Conservation (phyloP, 2,888 invertebrate species). For the Lucinisca nassula region DNA sequence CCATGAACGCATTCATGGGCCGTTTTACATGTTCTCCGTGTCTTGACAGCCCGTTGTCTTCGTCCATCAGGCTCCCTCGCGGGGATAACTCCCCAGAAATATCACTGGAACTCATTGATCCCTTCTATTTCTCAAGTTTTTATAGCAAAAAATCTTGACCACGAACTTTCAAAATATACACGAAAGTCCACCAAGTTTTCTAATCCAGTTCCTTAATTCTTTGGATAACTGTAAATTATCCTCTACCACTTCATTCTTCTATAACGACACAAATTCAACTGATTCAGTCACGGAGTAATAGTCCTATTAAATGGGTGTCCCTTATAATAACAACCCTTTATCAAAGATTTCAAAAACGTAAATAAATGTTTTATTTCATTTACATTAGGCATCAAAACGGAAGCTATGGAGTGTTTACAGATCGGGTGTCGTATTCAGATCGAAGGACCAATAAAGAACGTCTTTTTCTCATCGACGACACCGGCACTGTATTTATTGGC, state of each 20-base stretch:
- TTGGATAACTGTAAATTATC: neutral
- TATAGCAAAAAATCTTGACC: neutral
- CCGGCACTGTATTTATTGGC: constrained; percentile 23
- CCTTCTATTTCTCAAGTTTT: neutral
- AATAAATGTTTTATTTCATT: constrained; percentile 47
- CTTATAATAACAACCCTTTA: constrained; percentile 61
- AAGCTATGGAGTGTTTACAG: neutral
- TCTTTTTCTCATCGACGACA: neutral
- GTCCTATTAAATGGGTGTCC: constrained; percentile 42
- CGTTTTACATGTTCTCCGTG: constrained; percentile 94
- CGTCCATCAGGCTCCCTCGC: constrained; percentile 55
- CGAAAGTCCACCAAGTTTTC: neutral
- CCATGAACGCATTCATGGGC: constrained; percentile 99
- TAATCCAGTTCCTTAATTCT: neutral
- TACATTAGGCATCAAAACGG: constrained; percentile 59
- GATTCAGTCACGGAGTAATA: neutral
- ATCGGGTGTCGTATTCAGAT: neutral
- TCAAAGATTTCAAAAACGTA: constrained; percentile 48
- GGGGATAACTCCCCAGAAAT: constrained; percentile 65
- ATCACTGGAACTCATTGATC: constrained; percentile 31
- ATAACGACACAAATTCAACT: neutral
- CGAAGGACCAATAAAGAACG: neutral
- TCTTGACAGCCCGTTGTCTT: neutral
- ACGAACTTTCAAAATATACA: neutral
- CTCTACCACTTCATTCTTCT: neutral